Conservation (phyloP, 2,113 vertebrate genomes). For the Charina bottae region DNA sequence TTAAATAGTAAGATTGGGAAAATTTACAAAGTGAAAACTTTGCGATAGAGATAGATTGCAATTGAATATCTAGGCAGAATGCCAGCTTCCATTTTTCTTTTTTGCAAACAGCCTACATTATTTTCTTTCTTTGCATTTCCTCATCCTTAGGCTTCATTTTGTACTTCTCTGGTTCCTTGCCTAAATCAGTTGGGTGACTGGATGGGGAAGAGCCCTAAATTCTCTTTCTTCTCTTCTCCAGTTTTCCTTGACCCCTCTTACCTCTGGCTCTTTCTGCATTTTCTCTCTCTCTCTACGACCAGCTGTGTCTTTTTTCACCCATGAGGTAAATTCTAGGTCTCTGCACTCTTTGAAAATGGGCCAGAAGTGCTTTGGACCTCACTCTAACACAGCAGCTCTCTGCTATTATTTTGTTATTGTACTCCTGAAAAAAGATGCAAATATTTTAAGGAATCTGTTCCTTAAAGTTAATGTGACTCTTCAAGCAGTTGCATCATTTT, state of each 20-base stretch:
- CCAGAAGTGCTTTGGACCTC: neutral
- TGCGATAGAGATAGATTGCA: neutral
- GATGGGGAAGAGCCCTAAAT: neutral
- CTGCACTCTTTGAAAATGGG: neutral
- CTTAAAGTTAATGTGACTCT: neutral
- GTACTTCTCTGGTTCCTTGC: neutral
- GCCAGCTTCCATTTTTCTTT: neutral
- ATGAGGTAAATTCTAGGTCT: neutral
- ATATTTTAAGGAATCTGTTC: neutral
- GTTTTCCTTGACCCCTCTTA: neutral
- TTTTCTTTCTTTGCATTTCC: neutral
- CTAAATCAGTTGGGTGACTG: neutral
- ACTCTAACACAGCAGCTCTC: neutral
- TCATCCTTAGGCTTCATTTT: neutral
- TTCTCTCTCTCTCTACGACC: no score
- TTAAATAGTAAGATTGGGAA: neutral
- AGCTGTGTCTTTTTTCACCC: neutral
- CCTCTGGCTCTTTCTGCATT: neutral
- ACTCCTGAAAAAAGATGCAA: neutral
- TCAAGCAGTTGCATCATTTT: neutral
- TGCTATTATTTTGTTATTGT: neutral
- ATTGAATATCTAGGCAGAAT: neutral
- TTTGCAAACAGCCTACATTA: neutral
- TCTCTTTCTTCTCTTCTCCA: neutral
- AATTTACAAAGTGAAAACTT: neutral